Base-by-base conservation (phyloP, 2,888 invertebrate species). In the Rhodophaea formosa region DNA sequence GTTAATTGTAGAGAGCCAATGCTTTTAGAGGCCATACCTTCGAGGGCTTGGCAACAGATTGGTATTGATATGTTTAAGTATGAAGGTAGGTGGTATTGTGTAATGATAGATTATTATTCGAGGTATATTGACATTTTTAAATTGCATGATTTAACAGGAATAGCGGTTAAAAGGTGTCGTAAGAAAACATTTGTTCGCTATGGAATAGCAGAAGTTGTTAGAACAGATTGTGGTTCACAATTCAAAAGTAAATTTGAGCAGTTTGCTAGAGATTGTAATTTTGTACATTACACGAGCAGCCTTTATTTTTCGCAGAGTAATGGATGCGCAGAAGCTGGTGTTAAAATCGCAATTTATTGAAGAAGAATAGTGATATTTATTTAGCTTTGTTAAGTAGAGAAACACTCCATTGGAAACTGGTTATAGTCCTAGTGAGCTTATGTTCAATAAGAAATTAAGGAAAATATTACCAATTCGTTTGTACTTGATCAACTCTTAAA, bases 351-450 rank as follows among this genome's bases (percentile, higher is more conserved):
- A n/a, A n/a, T 56, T 56, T 29, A 56, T 23, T 44, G 6, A 15
- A 10, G 16, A 54, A 54, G 23, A 44, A 44, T 44, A 29, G 12
- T 23, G 54, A 54, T 30, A 44, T 54, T 32, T 16, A 44, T 54
- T 12, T 44, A 16, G 44, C 44, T 1, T 43, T 54, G 5, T 29
- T 43, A 8, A 32, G 42, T 54, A 54, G 17, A 54, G 54, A 43
- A 54, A 54, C n/a, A 54, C 54, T 43, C 54, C 54, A 29, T n/a
- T 17, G 7, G 54, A 54, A 14, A 15, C 54, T n/a, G 54, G 54
- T 7, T 54, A 29, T 30, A 54, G 54, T 23, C 54, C 54, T n/a
- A 29, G 29, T 15, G 54, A 54, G 30, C 30, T 54, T 3, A 54
- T 54, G 43, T 54, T 54, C 32, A 54, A 54, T 44, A 43, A 14